Evolutionary conservation across 2,888 invertebrate species (phyloP), one percentile per base, ranked within the genome.

Genomic region (Subacronicta megacephala): DNA sequence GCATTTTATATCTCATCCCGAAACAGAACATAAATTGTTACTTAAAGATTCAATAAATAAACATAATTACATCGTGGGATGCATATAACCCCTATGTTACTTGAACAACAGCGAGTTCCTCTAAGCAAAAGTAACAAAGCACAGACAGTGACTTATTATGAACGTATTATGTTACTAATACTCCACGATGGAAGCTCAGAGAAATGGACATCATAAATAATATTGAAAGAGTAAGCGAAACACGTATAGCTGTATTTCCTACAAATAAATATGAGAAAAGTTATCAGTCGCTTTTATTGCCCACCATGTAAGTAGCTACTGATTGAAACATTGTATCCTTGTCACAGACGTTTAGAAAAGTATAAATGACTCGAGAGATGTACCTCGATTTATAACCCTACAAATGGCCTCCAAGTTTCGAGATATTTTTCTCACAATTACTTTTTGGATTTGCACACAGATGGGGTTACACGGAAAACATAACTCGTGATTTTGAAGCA

Each of bases 261-360:
- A 53, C 45, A 63, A 62, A 74, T 63, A 75, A 45, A 67, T 67
- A 63, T 20, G 44, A 55, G 38, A 46, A 55, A 56, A 52, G 58
- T 36, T 56, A 71, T 75, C 53, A 56, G 58, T 71, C 68, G 67
- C 26, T 63, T 75, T 67, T 72, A 72, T 72, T 71, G 56, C 44
- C 45, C 41, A 13, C 43, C 45, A 49, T 62, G 54, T 62, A 60
- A 61, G 65, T 73, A 57, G 50, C 51, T 47, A 51, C 42, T 43
- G 56, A 68, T 68, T 73, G 72, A 62, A 55, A 64, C 56, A 59
- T 61, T 61, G 54, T 63, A 55, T 53, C 54, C 51, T 56, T 58
- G 57, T 60, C 57, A 55, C 20, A 45, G 31, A 55, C 54, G 46
- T 57, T 55, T 43, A 63, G 49, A 54, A 35, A 55, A 56, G 52